Evolutionary conservation across 2,797 vertebrate genomes (phyloP).

Genomic region (Lithobates sylvaticus): DNA sequence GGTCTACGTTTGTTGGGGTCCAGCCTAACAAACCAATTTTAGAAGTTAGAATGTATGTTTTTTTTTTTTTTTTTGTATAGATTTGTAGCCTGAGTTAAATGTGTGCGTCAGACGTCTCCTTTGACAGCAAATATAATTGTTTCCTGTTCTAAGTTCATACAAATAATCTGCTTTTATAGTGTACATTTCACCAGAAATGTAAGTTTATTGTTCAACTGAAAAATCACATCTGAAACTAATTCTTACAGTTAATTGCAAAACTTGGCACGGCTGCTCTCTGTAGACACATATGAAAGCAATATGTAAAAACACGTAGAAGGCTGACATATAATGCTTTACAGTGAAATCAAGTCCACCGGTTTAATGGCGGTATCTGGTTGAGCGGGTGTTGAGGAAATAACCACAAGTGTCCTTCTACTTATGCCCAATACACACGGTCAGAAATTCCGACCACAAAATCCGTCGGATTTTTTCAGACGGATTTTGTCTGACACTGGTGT

Average conservation of each 20-base stretch:
- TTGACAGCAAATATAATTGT: neutral
- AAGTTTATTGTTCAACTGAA: conserved; percentile 19
- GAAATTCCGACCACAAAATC: too few species aligned
- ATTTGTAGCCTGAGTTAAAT: neutral
- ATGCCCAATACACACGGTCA: too few species aligned
- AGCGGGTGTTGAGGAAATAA: too few species aligned
- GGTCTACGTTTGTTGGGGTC: neutral
- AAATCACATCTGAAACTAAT: conserved; percentile 8
- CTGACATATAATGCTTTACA: neutral
- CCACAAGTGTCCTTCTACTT: too few species aligned
- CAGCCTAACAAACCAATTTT: too few species aligned
- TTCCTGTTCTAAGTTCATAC: neutral
- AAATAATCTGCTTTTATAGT: conserved; percentile 34
- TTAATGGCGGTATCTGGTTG: too few species aligned
- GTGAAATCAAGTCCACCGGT: too few species aligned
- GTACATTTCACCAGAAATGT: neutral
- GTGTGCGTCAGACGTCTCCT: neutral
- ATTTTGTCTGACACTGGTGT: too few species aligned
- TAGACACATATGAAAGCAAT: conserved; percentile 25
- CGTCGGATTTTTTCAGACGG: too few species aligned
- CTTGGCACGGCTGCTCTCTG: neutral
- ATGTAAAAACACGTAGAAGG: neutral
- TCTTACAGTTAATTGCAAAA: conserved; percentile 16
- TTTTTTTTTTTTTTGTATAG: too few species aligned
- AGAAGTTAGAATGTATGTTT: too few species aligned